These are phyloP conservation scores for Listronotus oregonensis DNA, from an alignment of 1,140 invertebrate genomes.

Conservation along the genomic window DNA sequence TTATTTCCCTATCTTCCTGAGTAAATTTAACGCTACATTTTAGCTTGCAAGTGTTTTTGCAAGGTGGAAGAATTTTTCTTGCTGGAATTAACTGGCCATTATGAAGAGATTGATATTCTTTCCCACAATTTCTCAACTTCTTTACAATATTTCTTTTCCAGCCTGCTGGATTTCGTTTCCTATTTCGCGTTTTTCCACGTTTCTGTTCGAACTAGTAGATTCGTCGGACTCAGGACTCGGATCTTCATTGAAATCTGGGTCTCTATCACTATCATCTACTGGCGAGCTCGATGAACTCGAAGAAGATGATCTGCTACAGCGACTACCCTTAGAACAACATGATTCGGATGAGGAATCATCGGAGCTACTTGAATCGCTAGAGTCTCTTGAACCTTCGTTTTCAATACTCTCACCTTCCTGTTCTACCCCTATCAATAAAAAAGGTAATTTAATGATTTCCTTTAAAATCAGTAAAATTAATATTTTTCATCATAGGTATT, in stretches of 20 bases:
- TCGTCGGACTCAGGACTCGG: constrained; percentile 6
- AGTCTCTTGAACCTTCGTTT: not conserved
- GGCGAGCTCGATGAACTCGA: not conserved
- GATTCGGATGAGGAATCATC: constrained; percentile 1
- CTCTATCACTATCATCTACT: constrained; percentile 1
- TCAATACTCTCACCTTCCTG: not conserved
- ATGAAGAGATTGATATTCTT: constrained; percentile 15
- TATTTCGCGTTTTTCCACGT: not conserved
- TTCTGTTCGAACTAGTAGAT: constrained; percentile 8
- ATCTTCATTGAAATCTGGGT: not conserved
- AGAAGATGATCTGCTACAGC: constrained; percentile 4
- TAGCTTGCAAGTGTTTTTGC: constrained; percentile 14
- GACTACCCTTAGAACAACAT: not conserved
- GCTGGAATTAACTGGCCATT: constrained; percentile 4
- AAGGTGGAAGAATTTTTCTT: not conserved
- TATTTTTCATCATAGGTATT: too few relatives aligned
- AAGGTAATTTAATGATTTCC: not conserved
- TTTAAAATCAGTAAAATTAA: not conserved
- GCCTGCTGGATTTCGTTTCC: constrained; percentile 1
- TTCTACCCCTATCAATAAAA: not conserved
- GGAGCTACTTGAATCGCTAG: not conserved
- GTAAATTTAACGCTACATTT: constrained; percentile 15
- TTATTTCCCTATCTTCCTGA: not conserved
- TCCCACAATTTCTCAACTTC: constrained; percentile 22
- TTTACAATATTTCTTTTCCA: constrained; percentile 10